Evolutionary conservation across 2,113 vertebrate species (phyloP), one percentile per base, ranked within the genome.

Genomic region (Rattus norvegicus): DNA sequence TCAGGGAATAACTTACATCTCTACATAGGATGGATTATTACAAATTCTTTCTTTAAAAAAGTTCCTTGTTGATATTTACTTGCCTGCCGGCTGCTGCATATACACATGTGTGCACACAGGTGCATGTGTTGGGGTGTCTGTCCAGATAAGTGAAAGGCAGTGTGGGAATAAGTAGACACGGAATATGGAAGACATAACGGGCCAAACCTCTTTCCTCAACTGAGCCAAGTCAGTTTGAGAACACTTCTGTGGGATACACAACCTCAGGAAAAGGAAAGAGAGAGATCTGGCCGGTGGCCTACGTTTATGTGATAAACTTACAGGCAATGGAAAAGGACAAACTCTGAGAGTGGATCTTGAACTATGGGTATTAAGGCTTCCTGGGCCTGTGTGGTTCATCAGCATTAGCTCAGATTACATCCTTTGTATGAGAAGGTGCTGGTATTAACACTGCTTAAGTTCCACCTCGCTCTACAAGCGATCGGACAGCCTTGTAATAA

Each of bases 1-100:
- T 92, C 98, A 97, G 94, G 96, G 93, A 98, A 97, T 77, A 97
- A 95, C 95, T 98, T 95, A 93, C 91, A 30, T 95, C 97, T 96
- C 95, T 95, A 97, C 94, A 97, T 52, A 96, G 90, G 76, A 89
- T 91, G 98, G 97, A 88, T 95, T 94, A 97, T 95, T 98, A 98
- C 94, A 97, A 98, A 97, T 92, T 97, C 28, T 96, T 97, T 72
- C 30, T 95, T 86, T 65, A 92, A 97, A 98, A 98, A 97, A 93
- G 85, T 79, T 91, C 33, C 84, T 92, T 77, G 91, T 95, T 93
- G 94, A 75, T 92, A 94, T 75, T 92, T 72, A 20, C 86, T 70
- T 93, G 97, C 96, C 96, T 65, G 80, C 33, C 72, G 94, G 84
- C 90, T 88, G 70, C 84, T 95, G 93, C 90, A 88, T 70, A 56